Percentiles rank a stretch among this genome's conserved stretches.
Evolutionary conservation across 2,797 vertebrate species (phyloP).

Genomic region (Pseudotriccus pelzelni): DNA sequence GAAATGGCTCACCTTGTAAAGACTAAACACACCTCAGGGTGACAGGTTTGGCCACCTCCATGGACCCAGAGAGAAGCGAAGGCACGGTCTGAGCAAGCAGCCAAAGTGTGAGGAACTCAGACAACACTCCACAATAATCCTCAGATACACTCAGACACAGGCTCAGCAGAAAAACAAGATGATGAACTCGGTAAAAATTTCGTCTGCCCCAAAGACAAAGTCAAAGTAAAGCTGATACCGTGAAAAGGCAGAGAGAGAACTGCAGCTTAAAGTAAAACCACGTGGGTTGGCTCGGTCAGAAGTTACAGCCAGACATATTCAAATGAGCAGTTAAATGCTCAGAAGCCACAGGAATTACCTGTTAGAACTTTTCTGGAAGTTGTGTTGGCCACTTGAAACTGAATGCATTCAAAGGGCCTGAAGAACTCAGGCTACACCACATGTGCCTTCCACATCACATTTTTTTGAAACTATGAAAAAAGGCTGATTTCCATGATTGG

Average conservation of each 20-base stretch:
- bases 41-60: background rate
- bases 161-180: background rate
- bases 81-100: background rate
- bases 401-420: background rate
- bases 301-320: background rate
- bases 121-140: background rate
- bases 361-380: background rate
- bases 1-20: background rate
- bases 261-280: background rate
- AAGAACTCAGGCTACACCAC: background rate
- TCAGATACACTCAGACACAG: background rate
- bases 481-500: background rate
- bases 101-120: background rate
- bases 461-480: background rate
- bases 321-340: background rate
- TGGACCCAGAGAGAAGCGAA: background rate
- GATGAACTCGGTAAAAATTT: background rate
- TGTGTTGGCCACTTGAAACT: accelerated
- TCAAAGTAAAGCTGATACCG: background rate
- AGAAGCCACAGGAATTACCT: background rate
- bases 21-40: background rate
- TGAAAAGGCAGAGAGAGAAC: background rate
- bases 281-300: background rate
- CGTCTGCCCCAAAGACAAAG: background rate
- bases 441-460: background rate